Evolutionary conservation across 2,113 vertebrate genomes (phyloP).

Genomic region (Tinamus guttatus): DNA sequence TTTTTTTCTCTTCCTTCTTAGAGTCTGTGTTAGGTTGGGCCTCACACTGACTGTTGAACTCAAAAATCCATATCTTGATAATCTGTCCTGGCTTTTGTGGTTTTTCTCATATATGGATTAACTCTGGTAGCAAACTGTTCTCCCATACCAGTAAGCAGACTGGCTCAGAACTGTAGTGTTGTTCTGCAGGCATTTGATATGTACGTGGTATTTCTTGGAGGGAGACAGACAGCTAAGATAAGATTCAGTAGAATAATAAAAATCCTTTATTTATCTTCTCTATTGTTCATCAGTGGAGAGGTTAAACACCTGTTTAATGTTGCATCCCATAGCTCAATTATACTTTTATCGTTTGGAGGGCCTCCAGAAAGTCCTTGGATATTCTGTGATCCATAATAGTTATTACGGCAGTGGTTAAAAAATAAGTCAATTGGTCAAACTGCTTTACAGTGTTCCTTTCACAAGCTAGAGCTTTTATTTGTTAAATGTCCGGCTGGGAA

Average conservation of each 20-base stretch:
- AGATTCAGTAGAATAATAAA: not conserved
- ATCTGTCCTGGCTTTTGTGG: not conserved
- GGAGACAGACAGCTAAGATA: not conserved
- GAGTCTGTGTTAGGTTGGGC: not conserved
- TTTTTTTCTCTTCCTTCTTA: not conserved
- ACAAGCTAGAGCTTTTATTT: not conserved
- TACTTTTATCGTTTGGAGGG: not conserved
- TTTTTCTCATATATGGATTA: not conserved
- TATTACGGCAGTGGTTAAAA: not conserved
- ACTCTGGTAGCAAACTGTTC: not conserved
- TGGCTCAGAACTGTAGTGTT: not conserved
- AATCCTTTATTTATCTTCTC: not conserved
- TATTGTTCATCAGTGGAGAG: not conserved
- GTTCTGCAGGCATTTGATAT: not conserved
- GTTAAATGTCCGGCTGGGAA: not conserved
- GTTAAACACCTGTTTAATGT: not conserved
- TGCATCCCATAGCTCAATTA: not conserved
- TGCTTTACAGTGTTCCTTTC: not conserved
- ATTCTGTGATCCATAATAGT: not conserved
- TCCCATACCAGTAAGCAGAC: not conserved
- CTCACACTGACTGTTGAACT: not conserved
- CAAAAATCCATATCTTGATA: not conserved
- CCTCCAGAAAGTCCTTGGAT: not conserved
- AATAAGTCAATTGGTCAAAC: not conserved
- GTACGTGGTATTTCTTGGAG: not conserved